phyloP scores from a whole-genome alignment of 2,888 invertebrate genomes.

The Phorcus lineatus region DNA sequence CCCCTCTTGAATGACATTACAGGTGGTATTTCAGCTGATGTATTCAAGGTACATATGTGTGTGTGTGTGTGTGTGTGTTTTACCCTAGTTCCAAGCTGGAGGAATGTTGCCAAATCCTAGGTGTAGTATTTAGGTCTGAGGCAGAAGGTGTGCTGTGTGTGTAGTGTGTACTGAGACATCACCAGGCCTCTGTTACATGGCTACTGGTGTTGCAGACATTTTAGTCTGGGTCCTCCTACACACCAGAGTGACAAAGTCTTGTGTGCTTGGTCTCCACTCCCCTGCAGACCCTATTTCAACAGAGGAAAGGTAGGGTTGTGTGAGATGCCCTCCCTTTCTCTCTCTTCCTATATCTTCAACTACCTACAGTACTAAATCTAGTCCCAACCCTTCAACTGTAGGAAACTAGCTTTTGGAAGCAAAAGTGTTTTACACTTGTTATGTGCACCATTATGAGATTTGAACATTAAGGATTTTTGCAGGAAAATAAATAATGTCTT shows the following conservation, averaged over 20 bases:
- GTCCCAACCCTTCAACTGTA: too few relatives aligned
- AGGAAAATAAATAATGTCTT: too few relatives aligned
- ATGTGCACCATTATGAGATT: too few relatives aligned
- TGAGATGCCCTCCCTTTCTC: constrained; percentile 12
- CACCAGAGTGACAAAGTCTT: neutral
- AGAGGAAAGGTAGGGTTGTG: constrained; percentile 3
- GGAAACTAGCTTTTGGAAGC: too few relatives aligned
- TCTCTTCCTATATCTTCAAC: neutral
- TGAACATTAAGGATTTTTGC: too few relatives aligned
- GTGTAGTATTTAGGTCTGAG: neutral
- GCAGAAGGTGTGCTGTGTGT: neutral
- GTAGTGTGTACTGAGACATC: neutral
- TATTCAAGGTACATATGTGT: too few relatives aligned
- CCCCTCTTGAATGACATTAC: too few relatives aligned
- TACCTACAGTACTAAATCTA: neutral
- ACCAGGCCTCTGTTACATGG: neutral
- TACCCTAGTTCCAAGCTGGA: neutral
- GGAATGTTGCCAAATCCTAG: neutral
- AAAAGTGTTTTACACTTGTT: too few relatives aligned
- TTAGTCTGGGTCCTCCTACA: constrained; percentile 10
- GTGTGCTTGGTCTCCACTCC: neutral
- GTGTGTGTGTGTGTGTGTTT: neutral
- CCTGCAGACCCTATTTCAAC: neutral
- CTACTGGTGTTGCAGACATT: constrained; percentile 1
- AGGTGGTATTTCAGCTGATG: too few relatives aligned